These are phyloP conservation scores for Vanessa cardui DNA, from an alignment of 2,888 invertebrate genomes.

Conservation along the genomic window DNA sequence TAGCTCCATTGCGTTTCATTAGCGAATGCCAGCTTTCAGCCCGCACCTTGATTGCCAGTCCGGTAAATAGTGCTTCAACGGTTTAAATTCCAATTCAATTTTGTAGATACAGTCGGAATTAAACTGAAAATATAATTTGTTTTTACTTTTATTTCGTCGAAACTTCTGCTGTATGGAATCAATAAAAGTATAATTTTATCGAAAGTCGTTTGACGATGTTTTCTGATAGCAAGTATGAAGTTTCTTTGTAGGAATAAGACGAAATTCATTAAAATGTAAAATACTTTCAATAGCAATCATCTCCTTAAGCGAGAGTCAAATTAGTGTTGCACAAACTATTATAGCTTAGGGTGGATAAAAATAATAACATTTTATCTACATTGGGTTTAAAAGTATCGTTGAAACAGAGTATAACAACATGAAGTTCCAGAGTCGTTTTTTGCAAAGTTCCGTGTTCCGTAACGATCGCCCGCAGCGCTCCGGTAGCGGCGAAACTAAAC, in stretches of 20 bases:
- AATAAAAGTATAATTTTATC: too few relatives aligned
- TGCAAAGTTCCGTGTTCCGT: conserved; percentile 34
- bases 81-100: conserved; percentile 32
- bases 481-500: conserved; percentile 52
- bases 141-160: background rate
- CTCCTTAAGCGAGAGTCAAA: background rate
- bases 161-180: too few relatives aligned
- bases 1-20: conserved; percentile 58
- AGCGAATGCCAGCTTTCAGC: conserved; percentile 45
- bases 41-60: conserved; percentile 40
- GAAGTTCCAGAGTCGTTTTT: conserved; percentile 40
- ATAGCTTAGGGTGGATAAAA: background rate
- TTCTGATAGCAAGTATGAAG: too few relatives aligned
- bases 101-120: conserved; percentile 16
- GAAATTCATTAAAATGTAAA: conserved; percentile 4
- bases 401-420: conserved; percentile 33
- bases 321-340: background rate
- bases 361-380: conserved; percentile 21
- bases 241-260: background rate
- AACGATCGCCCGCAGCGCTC: conserved; percentile 46
- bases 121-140: conserved; percentile 14
- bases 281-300: background rate
- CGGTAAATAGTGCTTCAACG: conserved; percentile 36
- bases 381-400: conserved; percentile 26
- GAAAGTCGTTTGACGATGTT: too few relatives aligned